phyloP scores from a whole-genome alignment of 2,797 vertebrate species.

The Poecilia wingei region DNA sequence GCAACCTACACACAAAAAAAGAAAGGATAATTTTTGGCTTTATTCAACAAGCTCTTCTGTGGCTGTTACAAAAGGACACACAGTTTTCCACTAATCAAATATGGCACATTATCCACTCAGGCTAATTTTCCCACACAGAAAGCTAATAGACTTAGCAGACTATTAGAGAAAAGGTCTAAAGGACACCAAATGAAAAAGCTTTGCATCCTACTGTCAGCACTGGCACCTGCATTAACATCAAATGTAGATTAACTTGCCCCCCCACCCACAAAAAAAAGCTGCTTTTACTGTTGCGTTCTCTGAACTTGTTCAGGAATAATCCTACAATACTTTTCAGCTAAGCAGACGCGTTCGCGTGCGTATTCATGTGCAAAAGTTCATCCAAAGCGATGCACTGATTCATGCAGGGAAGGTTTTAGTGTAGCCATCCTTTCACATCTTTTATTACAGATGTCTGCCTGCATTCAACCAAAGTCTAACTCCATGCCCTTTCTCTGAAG shows the following conservation, averaged over 20 bases:
- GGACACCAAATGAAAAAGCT: conserved; percentile 49
- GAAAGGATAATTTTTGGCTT: conserved; percentile 33
- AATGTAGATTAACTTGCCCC: conserved; percentile 19
- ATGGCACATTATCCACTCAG: conserved; percentile 52
- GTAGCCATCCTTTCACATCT: conserved; percentile 17
- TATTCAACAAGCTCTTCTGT: conserved; percentile 16
- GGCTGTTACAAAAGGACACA: conserved; percentile 27
- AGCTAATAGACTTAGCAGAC: conserved; percentile 56
- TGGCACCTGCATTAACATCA: conserved; percentile 30
- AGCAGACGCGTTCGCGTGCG: not conserved
- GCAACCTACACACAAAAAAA: conserved; percentile 15
- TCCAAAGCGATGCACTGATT: conserved; percentile 13
- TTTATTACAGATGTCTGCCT: conserved; percentile 22
- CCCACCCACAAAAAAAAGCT: not conserved
- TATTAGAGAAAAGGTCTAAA: conserved; percentile 48
- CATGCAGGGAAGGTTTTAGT: conserved; percentile 13
- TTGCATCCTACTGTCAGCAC: conserved; percentile 30
- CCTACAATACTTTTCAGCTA: not conserved
- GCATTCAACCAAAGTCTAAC: conserved; percentile 23
- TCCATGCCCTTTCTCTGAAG: conserved; percentile 22
- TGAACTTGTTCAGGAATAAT: conserved; percentile 10
- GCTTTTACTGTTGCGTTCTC: not conserved
- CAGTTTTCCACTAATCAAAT: conserved; percentile 50
- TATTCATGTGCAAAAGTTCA: not conserved
- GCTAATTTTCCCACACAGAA: conserved; percentile 51